Base-by-base conservation (phyloP, 2,797 vertebrate species). In the Clarias laeviceps region DNA sequence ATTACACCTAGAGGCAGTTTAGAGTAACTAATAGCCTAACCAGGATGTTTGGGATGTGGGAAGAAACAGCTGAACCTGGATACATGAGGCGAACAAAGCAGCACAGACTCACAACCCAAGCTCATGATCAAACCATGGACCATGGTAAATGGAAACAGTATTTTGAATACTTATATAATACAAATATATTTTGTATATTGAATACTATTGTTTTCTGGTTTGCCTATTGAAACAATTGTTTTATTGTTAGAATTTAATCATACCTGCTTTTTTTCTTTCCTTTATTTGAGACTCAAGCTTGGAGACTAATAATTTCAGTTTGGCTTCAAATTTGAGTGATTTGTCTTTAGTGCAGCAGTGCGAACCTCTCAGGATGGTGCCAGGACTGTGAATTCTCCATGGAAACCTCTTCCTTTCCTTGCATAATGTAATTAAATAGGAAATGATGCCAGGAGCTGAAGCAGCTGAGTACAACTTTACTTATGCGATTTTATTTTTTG, bases 371-470 rank as follows among this genome's bases (percentile, higher is more conserved):
- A 40, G 32, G 34, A 45, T 64, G 32, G 65, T 6, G 15, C 45
- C 24, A 65, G 24, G 15, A 22, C 61, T 80, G 17, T 20, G 12
- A n/a, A 29, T 65, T 50, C 61, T 50, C 24, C 3, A 65, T 80
- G 40, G 37, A 80, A 50, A 37, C 78, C 15, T 45, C 24, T 80
- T 6, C 32, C 78, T 50, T 80, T 6, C 32, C 78, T 65, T 80
- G n/a, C 17, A 50, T 80, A 65, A 80, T 50, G 37, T 37, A 80
- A 29, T 80, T 54, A 66, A 14, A 66, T 45, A 7, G 32, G 62
- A 66, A 50, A 80, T 80, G n/a, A 54, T 66, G 79, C 79, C 79
- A 66, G 79, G 17, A 80, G 40, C 62, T 80, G 40, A 66, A 66
- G 5, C 62, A 80, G 62, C 40, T 66, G 40, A 29, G 34, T 9